Conservation (phyloP, 1,140 invertebrate species). For the Pseudomyrmex flavicornis region DNA sequence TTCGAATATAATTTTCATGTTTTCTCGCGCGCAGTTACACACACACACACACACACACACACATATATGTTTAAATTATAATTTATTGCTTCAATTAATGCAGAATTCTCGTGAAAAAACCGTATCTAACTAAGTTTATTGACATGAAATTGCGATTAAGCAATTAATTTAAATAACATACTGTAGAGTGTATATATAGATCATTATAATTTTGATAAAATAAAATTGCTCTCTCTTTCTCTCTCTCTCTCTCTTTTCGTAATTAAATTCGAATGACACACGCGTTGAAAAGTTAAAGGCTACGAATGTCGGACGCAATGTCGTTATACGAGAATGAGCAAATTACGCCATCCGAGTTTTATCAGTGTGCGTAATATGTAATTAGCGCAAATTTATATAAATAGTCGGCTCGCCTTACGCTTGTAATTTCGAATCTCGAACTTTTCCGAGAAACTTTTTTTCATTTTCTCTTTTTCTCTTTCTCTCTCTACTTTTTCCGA, state of each 20-base stretch:
- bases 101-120: background rate
- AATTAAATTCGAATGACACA: constrained; percentile 47
- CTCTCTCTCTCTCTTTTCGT: background rate
- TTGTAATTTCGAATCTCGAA: constrained; percentile 45
- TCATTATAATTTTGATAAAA: constrained; percentile 48
- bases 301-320: constrained; percentile 1
- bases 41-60: too few relatives aligned
- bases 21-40: background rate
- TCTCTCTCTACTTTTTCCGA: background rate
- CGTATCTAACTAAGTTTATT: background rate
- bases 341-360: constrained; percentile 36
- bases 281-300: constrained; percentile 50
- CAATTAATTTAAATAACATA: constrained; percentile 54
- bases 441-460: background rate
- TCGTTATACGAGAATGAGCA: constrained; percentile 41
- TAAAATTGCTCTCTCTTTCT: too few relatives aligned
- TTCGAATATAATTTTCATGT: too few relatives aligned
- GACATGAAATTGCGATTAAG: constrained; percentile 29
- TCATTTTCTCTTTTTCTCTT: background rate
- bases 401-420: constrained; percentile 23
- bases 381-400: constrained; percentile 47
- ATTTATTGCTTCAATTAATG: constrained; percentile 37
- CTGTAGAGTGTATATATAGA: background rate
- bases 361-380: background rate
- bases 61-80: background rate